phyloP scores from a whole-genome alignment of 2,797 vertebrate species.

The Brachyalestes nurse region DNA sequence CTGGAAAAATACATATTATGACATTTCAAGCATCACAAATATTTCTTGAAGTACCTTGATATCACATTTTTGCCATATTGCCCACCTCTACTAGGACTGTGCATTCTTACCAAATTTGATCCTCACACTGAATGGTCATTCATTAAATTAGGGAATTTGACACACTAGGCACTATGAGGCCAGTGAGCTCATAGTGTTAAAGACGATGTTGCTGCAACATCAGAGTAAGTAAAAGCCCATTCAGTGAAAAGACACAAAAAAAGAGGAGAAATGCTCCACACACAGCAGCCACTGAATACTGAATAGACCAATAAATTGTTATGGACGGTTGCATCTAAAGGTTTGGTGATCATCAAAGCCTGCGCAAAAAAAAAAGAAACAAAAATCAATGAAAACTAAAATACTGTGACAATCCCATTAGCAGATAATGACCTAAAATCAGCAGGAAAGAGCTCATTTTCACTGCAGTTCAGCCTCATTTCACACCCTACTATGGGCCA shows the following conservation, averaged over 20 bases:
- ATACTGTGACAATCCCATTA: conserved; percentile 3
- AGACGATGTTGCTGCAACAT: not conserved
- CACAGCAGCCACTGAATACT: not conserved
- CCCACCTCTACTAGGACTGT: too few relatives aligned
- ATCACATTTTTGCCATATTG: too few relatives aligned
- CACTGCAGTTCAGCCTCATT: not conserved
- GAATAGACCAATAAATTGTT: conserved; percentile 12
- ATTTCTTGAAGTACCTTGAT: too few relatives aligned
- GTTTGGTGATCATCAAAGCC: conserved; percentile 9
- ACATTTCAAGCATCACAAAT: too few relatives aligned
- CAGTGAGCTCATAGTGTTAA: too few relatives aligned
- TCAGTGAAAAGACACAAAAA: not conserved
- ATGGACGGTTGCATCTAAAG: not conserved
- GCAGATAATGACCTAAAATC: not conserved
- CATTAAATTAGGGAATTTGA: too few relatives aligned
- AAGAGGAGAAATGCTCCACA: not conserved
- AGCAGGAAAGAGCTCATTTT: not conserved
- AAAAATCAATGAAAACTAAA: conserved; percentile 15
- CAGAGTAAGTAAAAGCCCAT: not conserved
- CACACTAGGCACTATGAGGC: too few relatives aligned
- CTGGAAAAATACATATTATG: too few relatives aligned
- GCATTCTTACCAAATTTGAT: too few relatives aligned
- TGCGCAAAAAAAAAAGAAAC: not conserved
- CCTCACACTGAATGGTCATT: too few relatives aligned
- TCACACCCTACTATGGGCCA: not conserved